Evolutionary conservation across 2,888 invertebrate genomes (phyloP).

Genomic region (Alsophila aescularia): DNA sequence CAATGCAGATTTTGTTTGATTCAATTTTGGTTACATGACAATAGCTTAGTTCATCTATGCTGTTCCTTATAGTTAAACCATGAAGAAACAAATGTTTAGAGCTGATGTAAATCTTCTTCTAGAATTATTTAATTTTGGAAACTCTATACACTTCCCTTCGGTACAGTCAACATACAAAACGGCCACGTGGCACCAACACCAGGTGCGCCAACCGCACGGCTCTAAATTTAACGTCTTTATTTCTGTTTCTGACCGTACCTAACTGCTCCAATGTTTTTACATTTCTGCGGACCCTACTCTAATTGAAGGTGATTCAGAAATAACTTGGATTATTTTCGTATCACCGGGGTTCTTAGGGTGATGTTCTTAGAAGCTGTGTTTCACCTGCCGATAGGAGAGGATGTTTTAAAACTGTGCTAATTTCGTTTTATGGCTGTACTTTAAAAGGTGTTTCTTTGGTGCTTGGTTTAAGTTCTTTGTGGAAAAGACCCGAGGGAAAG

Average conservation of each 20-base stretch:
- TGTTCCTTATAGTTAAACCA: no score
- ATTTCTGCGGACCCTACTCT: conserved; percentile 35
- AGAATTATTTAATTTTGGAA: conserved; percentile 22
- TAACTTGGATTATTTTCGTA: conserved; percentile 35
- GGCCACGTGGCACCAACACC: conserved; percentile 64
- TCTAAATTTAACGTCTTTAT: conserved; percentile 84
- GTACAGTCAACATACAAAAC: conserved; percentile 68
- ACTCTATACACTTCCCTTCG: conserved; percentile 52
- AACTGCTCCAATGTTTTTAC: conserved; percentile 42
- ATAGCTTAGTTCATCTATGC: no score
- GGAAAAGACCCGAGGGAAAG: not conserved
- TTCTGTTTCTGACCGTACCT: conserved; percentile 76
- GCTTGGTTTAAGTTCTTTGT: not conserved
- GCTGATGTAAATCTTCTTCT: no score
- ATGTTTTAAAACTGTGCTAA: conserved; percentile 29
- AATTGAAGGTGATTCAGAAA: conserved; percentile 38
- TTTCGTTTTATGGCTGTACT: conserved; percentile 21
- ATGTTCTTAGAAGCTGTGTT: conserved; percentile 22
- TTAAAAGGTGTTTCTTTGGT: not conserved
- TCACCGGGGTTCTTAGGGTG: conserved; percentile 15
- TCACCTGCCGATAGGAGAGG: conserved; percentile 35
- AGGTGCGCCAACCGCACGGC: conserved; percentile 78
- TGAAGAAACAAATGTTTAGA: no score
- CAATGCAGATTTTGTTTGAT: no score
- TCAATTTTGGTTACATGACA: no score